Evolutionary conservation across 2,113 vertebrate genomes (phyloP), one percentile per base, ranked within the genome.

Genomic region (Hippoglossus stenolepis): DNA sequence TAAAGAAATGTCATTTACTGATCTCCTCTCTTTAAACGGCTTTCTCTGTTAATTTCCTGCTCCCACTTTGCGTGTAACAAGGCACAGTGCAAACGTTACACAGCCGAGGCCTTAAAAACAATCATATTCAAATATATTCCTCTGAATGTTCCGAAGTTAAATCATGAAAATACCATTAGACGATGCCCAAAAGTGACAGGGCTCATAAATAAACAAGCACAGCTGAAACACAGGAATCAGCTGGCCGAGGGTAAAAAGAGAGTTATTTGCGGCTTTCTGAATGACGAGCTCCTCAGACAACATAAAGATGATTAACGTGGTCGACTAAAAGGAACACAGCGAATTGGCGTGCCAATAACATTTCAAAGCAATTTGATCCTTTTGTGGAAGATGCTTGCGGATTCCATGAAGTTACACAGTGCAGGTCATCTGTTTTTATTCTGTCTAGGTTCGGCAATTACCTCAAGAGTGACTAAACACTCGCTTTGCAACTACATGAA

Each of bases 141-240:
- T 57, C 21, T 51, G 54, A 77, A 85, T 78, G 72, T 67, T 82
- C 68, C 26, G 35, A 70, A 71, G 43, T 80, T 79, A 80, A 86
- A 85, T 86, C 80, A 76, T 79, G 40, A 73, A 85, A 77, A 79
- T 85, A 56, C 80, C 69, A 86, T 86, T 73, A 75, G 87, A 82
- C 78, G 79, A 85, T 80, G 58, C 21, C 60, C 58, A 51, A 73
- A 77, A 73, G 72, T 87, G 77, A 83, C 70, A 68, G 24, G 70
- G 63, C 65, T 87, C 85, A 79, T 85, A 78, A 88, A 90, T 83
- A 86, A 85, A 76, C 58, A 85, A 80, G 53, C 58, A 66, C 14
- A 2, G 70, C 51, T 79, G 65, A 53, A 87, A 66, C 61, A 80
- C n/a, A 79, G 63, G 69, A 75, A 73, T 67, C 24, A 31, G 74